Evolutionary conservation across 2,888 invertebrate genomes (phyloP), one percentile per base, ranked within the genome.

Genomic region (Beris chalybata): DNA sequence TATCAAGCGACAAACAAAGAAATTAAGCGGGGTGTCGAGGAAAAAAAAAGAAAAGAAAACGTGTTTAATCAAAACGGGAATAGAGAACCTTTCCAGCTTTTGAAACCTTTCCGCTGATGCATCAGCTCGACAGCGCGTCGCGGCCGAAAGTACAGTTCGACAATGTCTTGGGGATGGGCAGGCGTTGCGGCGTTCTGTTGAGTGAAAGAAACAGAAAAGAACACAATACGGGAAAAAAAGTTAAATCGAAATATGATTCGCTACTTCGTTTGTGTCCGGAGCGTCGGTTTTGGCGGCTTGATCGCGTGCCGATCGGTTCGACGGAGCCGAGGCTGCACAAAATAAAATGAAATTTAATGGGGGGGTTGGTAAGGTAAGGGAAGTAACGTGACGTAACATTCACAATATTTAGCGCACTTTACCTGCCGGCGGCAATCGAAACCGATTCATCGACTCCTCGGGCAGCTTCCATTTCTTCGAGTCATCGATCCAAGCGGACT

Each of bases 401-500:
- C 15, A 9, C 7, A 48, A 48, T n/a, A n/a, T n/a, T 15, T n/a
- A 2, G n/a, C 15, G 7, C 7, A 3, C n/a, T 45, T 1, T 45
- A 84, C 85, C 84, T 70, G 88, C 85, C 22, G 87, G 87, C 5
- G 92, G 92, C 59, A 92, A 79, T 74, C 87, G 87, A 0, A 89
- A 88, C 68, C 86, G 83, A 43, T 85, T 83, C 50, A 87, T 82
- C 5, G 83, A 77, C 59, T 90, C 75, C 69, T 89, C 89, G 0
- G 92, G 92, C 64, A 93, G 76, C 74, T 84, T 83, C 87, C 90
- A 92, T 63, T 83, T 82, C 73, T 88, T 86, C 2, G 84, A 80
- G 66, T 92, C 91, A 67, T 92, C 92, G 74, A 89, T 87, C 91
- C 91, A 93, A 53, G 84, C 75, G 0, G 90, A 86, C 69, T 87